Percentiles rank a stretch among this genome's conserved stretches.
Evolutionary conservation across 2,888 invertebrate species (phyloP).

Genomic region (Azorinus chamasolen): DNA sequence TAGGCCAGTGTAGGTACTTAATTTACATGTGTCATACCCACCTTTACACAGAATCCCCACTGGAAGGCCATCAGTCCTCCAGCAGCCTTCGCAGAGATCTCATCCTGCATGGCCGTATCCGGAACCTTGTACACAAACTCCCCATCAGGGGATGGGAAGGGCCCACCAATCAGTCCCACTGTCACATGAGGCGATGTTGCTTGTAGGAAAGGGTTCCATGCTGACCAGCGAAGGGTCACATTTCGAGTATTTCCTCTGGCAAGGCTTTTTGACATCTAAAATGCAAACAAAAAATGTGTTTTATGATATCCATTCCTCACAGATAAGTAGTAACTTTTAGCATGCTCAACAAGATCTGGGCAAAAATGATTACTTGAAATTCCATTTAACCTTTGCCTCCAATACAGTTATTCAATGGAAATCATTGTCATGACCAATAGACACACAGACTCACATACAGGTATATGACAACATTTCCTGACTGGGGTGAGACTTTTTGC

Average conservation of each 20-base stretch:
- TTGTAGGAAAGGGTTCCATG: constrained; percentile 86
- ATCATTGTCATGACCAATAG: no score
- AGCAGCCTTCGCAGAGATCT: constrained; percentile 68
- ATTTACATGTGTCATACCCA: constrained; percentile 5
- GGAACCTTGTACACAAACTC: constrained; percentile 85
- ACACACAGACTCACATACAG: no score
- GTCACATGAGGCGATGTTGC: constrained; percentile 73
- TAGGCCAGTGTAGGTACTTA: no score
- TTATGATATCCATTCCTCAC: no score
- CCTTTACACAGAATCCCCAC: constrained; percentile 71
- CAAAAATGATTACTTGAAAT: no score
- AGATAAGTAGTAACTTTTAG: no score
- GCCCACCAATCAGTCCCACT: constrained; percentile 84
- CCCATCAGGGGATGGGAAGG: constrained; percentile 85
- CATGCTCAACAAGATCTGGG: no score
- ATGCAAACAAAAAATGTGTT: background rate
- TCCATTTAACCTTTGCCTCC: no score
- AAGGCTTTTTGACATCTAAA: constrained; percentile 68
- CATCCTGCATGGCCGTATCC: constrained; percentile 77
- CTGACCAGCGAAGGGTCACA: constrained; percentile 86
- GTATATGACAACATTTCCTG: no score
- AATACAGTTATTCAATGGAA: no score
- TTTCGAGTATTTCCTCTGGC: constrained; percentile 76
- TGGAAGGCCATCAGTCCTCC: constrained; percentile 77
- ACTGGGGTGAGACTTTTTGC: no score